Evolutionary conservation across 1,140 invertebrate genomes (phyloP), one percentile per base, ranked within the genome.

Genomic region (Macrobrachium rosenbergii): DNA sequence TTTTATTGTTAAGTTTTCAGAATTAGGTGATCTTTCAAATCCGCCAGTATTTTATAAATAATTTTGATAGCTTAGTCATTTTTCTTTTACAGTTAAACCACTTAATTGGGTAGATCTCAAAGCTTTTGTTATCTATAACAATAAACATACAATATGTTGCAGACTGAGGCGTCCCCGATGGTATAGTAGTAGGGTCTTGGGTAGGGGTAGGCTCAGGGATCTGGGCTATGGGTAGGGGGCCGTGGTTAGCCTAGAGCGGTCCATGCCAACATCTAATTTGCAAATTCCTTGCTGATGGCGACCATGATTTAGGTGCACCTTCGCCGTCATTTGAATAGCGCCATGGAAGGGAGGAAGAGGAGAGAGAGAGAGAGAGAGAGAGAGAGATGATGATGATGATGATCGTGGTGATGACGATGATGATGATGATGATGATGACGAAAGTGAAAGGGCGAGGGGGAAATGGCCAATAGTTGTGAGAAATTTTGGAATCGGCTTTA

Each of bases 181-280:
- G 28, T 37, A 37, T 37, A 60, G 58, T 8, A 45, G 60, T 59
- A 76, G 60, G 75, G 28, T 14, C 52, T 60, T 58, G 45, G 62
- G 73, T 21, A 76, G 75, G 37, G 64, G 82, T 23, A 37, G 62
- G 58, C 21, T 23, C 43, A 59, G 76, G 64, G 17, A 17, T 37
- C 28, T 37, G 21, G 72, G 19, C 19, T 69, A 19, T 52, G 43
- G 69, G 72, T 19, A 58, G 37, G 82, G 17, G 45, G 59, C 21
- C 12, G 19, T 12, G 78, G 67, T 58, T 58, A 45, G 58, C 76
- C 58, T 23, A 67, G 45, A 87, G 84, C 76, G 59, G 14, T 77
- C 72, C 69, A 21, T 64, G 52, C 45, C 63, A 87, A 59, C 84
- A 81, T 87, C 84, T 87, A 87, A 87, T 87, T 87, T 87, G 84